phyloP scores from a whole-genome alignment of 2,797 vertebrate species.

The Sparus aurata region DNA sequence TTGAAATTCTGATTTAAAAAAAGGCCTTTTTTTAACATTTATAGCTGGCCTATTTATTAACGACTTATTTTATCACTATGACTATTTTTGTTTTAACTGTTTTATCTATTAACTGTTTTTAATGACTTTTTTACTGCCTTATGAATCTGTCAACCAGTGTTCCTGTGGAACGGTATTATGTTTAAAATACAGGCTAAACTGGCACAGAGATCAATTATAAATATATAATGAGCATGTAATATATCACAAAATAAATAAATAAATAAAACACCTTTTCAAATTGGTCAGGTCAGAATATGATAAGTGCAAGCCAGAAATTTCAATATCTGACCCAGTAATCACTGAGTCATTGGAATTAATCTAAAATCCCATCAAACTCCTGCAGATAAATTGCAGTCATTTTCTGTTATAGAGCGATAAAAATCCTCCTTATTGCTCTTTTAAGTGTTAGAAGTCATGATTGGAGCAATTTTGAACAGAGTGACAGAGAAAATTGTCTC shows the following conservation, averaged over 20 bases:
- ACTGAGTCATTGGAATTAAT: constrained; percentile 42
- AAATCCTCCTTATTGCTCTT: constrained; percentile 51
- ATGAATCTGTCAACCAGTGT: too few relatives aligned
- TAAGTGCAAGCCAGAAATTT: background rate
- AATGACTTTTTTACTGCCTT: too few relatives aligned
- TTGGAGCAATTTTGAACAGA: constrained; percentile 54
- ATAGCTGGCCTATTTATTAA: too few relatives aligned
- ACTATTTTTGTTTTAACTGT: too few relatives aligned
- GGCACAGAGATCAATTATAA: background rate
- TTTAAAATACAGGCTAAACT: background rate
- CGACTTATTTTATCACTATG: too few relatives aligned
- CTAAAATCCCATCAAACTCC: constrained; percentile 48
- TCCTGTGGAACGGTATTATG: too few relatives aligned
- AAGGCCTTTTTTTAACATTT: too few relatives aligned
- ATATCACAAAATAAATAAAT: background rate
- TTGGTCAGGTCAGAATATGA: background rate
- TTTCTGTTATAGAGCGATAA: constrained; percentile 56
- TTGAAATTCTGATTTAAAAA: too few relatives aligned
- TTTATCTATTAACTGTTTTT: too few relatives aligned
- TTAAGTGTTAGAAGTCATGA: constrained; percentile 56
- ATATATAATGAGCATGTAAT: background rate
- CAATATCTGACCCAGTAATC: constrained; percentile 27
- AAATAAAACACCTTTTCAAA: background rate
- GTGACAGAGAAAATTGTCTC: constrained; percentile 55
- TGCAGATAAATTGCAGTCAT: constrained; percentile 58